phyloP scores from a whole-genome alignment of 2,113 vertebrate species.

The Coreoperca whiteheadi region DNA sequence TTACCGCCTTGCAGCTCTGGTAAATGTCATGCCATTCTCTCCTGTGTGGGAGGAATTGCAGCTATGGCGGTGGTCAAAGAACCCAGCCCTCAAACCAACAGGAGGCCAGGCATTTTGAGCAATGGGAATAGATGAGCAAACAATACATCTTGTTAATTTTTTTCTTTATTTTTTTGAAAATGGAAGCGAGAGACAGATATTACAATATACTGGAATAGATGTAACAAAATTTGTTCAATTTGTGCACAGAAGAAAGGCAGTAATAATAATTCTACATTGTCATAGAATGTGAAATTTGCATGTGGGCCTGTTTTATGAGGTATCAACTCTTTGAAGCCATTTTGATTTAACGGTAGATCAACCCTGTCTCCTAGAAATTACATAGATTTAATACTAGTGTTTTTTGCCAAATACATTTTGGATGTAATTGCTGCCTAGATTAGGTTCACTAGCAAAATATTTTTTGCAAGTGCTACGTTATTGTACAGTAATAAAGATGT shows the following conservation, averaged over 20 bases:
- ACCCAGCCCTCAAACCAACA: slow-evolving; percentile 66
- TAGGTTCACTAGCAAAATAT: background rate
- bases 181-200: background rate
- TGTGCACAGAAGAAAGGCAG: background rate
- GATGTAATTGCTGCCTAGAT: background rate
- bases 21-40: slow-evolving; percentile 85
- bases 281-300: slow-evolving; percentile 1
- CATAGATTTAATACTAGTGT: background rate
- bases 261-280: background rate
- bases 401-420: background rate
- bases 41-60: slow-evolving; percentile 79
- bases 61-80: slow-evolving; percentile 75
- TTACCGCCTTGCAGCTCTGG: slow-evolving; percentile 78
- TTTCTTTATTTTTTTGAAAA: slow-evolving; percentile 25
- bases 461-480: background rate
- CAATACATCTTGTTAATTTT: slow-evolving; percentile 49
- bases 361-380: background rate
- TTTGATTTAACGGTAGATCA: background rate
- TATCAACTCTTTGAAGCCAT: background rate
- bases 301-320: background rate
- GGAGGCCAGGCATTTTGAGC: slow-evolving; percentile 66
- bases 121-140: slow-evolving; percentile 63
- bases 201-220: slow-evolving; percentile 6
- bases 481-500: background rate
- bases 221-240: background rate